Base-by-base conservation (phyloP, 1,140 invertebrate genomes). In the Tenebrio molitor region DNA sequence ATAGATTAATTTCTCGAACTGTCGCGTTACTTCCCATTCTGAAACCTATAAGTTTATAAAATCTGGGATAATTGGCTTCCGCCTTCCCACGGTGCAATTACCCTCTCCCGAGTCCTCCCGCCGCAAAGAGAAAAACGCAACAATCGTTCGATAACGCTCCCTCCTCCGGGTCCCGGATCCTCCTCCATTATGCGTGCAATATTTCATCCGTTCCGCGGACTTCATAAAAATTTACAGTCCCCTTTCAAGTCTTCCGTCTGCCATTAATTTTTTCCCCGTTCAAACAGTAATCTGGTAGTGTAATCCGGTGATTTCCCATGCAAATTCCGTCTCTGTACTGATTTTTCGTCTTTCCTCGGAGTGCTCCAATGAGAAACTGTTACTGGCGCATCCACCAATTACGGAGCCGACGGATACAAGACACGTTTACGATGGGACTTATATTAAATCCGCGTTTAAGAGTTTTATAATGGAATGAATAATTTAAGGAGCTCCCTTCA, bases 401-500 rank as follows among this genome's bases (percentile, higher is more conserved):
- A 36, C 70, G 14, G 36, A 66, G 70, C 62, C 62, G 41, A 16
- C 16, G 62, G 70, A 50, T 72, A 50, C 62, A 44, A 53, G 63
- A 72, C 70, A 72, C 62, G 62, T 64, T 74, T 19, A 68, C 46
- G 73, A 12, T 62, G 67, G 29, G 72, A 71, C 50, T 76, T 74
- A 71, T 76, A 76, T 76, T 74, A 71, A 76, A 76, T 76, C 74
- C 72, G 23, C 36, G 72, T 44, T 76, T 76, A 76, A 71, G 74
- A 76, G 72, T 76, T 76, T 76, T 74, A 74, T 76, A 76, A 76
- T 74, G 74, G 71, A 76, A 74, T 74, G 72, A 74, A 76, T 76
- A 74, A 76, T 76, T 76, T 76, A 76, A 69, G 65, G 46, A 72
- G 69, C 72, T 67, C 63, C 50, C 25, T 65, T 36, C n/a, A 69